phyloP scores from a whole-genome alignment of 2,113 vertebrate species.

The Lophius piscatorius region DNA sequence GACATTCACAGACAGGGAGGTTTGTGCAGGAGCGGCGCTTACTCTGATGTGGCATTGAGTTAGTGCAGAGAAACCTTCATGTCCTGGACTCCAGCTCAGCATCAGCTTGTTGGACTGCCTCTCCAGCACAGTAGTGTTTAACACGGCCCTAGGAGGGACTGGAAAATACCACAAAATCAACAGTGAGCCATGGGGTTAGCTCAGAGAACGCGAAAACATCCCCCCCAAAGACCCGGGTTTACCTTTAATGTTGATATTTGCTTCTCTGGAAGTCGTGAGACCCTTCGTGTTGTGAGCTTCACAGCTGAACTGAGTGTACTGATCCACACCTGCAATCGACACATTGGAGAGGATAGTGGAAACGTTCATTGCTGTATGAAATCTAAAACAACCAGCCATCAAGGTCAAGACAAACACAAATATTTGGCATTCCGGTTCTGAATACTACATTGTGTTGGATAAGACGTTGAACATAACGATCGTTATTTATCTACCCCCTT shows the following conservation, averaged over 20 bases:
- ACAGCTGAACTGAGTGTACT: constrained; percentile 87
- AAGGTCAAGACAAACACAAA: constrained; percentile 9
- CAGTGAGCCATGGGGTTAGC: not conserved
- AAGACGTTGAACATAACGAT: too few relatives aligned
- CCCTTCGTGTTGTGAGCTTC: constrained; percentile 91
- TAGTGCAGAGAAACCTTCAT: constrained; percentile 88
- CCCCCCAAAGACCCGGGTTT: constrained; percentile 10
- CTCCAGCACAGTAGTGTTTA: constrained; percentile 72
- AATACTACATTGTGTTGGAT: too few relatives aligned
- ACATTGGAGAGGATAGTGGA: constrained; percentile 13
- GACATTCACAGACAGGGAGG: not conserved
- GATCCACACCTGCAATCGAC: constrained; percentile 80
- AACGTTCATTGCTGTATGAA: not conserved
- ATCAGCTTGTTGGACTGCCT: constrained; percentile 77
- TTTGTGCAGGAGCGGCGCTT: constrained; percentile 32
- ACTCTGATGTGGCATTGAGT: constrained; percentile 86
- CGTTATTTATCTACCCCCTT: too few relatives aligned
- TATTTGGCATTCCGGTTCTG: too few relatives aligned
- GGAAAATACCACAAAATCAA: constrained; percentile 23
- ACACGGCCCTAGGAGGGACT: constrained; percentile 72
- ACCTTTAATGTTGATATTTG: constrained; percentile 93
- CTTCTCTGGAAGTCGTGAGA: constrained; percentile 84
- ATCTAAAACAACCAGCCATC: constrained; percentile 1
- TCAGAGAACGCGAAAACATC: not conserved
- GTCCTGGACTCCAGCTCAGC: constrained; percentile 88